Percentiles rank a stretch among this genome's conserved stretches.
Evolutionary conservation across 1,140 invertebrate species (phyloP).

Genomic region (Saccostrea echinata): DNA sequence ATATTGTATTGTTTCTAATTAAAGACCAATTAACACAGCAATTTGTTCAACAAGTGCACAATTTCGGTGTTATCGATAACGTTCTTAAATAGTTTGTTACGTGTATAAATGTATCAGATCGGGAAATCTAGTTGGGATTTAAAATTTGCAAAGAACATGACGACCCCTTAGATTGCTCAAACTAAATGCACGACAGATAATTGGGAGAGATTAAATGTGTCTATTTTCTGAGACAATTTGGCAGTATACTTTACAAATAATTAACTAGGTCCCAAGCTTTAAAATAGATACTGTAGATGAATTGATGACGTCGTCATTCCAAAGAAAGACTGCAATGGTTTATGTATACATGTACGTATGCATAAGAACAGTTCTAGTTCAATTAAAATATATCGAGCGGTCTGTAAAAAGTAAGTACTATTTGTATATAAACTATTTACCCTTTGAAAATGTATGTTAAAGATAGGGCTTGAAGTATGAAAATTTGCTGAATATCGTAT

Average conservation of each 20-base stretch:
- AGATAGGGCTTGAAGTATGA: not conserved
- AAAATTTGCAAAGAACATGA: not conserved
- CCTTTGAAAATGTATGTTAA: not conserved
- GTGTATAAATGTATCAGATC: not conserved
- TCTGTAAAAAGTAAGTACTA: not conserved
- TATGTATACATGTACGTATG: not conserved
- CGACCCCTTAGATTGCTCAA: not conserved
- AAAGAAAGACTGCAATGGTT: not conserved
- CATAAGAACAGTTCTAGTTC: too few relatives aligned
- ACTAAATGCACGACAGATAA: not conserved
- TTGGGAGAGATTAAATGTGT: not conserved
- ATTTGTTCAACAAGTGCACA: not conserved
- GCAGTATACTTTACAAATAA: not conserved
- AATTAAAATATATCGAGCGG: too few relatives aligned
- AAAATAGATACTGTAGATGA: not conserved
- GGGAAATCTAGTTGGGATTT: not conserved
- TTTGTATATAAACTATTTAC: not conserved
- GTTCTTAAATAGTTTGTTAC: not conserved
- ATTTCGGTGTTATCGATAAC: not conserved
- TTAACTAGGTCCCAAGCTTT: not conserved
- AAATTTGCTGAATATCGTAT: not conserved
- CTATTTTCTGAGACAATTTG: not conserved
- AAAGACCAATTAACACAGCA: constrained; percentile 15
- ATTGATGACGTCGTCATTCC: not conserved
- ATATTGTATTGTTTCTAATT: constrained; percentile 19